Evolutionary conservation across 2,888 invertebrate genomes (phyloP).

Genomic region (Orchesellides sinensis): DNA sequence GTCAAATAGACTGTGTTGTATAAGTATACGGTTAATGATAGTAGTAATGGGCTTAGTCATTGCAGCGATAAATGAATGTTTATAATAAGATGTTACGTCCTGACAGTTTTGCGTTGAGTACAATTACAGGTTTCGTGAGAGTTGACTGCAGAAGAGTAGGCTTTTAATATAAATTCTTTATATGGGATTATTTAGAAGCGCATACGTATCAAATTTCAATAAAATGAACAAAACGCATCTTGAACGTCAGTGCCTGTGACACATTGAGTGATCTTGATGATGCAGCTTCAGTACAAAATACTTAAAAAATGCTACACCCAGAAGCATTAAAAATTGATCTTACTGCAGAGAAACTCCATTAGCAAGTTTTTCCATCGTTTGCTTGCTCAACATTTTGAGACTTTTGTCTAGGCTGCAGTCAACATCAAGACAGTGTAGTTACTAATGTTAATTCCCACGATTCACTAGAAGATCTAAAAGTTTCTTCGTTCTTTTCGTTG

Average conservation of each 20-base stretch:
- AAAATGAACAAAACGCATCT: not conserved
- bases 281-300: too few relatives aligned
- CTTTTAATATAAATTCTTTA: not conserved
- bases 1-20: constrained; percentile 33
- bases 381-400: constrained; percentile 11
- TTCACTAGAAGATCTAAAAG: not conserved
- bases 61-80: constrained; percentile 34
- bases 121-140: not conserved
- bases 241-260: constrained; percentile 9
- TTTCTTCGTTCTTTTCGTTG: too few relatives aligned
- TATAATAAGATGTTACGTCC: constrained; percentile 20
- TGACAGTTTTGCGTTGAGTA: constrained; percentile 14
- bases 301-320: constrained; percentile 25
- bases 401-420: not conserved
- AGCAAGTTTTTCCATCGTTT: constrained; percentile 21
- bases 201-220: constrained; percentile 4
- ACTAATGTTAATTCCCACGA: constrained; percentile 35
- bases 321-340: constrained; percentile 10
- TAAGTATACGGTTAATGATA: constrained; percentile 5
- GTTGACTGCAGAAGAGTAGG: not conserved
- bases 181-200: not conserved
- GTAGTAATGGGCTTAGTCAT: constrained; percentile 24
- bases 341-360: constrained; percentile 24
- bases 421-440: not conserved
- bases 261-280: not conserved